Evolutionary conservation across 2,888 invertebrate genomes (phyloP).

Genomic region (Harmothoe impar): DNA sequence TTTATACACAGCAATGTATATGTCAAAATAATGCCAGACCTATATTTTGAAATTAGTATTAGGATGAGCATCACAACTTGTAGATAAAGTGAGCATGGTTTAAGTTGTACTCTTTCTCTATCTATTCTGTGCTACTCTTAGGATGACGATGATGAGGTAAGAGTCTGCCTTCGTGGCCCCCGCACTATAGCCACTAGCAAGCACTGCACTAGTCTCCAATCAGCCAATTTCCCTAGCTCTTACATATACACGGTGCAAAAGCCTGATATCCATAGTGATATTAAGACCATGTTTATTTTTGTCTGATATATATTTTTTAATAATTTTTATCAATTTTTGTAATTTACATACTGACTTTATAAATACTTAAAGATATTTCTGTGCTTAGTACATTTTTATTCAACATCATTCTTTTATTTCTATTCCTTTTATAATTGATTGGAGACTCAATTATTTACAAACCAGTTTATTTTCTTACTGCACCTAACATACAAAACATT

Average conservation of each 20-base stretch:
- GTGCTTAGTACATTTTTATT: background rate
- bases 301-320: background rate
- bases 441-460: background rate
- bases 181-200: background rate
- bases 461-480: background rate
- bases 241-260: no score
- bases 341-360: background rate
- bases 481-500: background rate
- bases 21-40: no score
- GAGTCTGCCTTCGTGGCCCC: background rate
- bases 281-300: no score
- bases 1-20: no score
- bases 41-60: no score
- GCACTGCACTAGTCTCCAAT: slow-evolving; percentile 46
- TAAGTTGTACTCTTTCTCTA: background rate
- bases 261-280: no score
- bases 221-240: background rate
- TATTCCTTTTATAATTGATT: background rate
- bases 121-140: background rate
- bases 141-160: slow-evolving; percentile 59
- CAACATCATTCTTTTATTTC: background rate
- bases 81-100: background rate
- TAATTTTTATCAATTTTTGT: background rate
- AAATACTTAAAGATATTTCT: background rate
- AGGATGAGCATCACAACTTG: no score